phyloP scores from a whole-genome alignment of 2,888 invertebrate genomes.

The Cataglyphis rosenhaueri region DNA sequence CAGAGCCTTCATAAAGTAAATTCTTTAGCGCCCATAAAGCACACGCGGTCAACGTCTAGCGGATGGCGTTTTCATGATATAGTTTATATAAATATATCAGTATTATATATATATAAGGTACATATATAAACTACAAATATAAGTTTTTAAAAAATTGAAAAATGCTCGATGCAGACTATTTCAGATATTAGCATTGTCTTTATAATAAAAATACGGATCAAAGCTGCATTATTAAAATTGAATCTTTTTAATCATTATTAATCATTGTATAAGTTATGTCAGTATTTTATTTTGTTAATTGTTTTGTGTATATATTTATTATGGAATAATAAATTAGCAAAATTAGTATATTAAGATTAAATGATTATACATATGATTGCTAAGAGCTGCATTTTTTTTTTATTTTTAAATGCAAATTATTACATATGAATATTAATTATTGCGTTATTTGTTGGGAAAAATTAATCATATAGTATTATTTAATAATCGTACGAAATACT shows the following conservation, averaged over 20 bases:
- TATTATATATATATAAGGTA: background rate
- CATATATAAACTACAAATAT: background rate
- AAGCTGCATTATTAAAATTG: background rate
- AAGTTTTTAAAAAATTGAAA: background rate
- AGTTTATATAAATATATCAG: conserved; percentile 41
- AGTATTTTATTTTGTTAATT: background rate
- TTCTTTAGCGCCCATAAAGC: conserved; percentile 67
- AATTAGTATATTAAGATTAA: background rate
- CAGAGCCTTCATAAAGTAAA: conserved; percentile 46
- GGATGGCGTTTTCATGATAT: conserved; percentile 25
- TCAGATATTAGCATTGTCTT: background rate
- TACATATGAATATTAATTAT: background rate
- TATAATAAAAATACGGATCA: background rate
- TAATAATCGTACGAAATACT: background rate
- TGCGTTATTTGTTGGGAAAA: background rate
- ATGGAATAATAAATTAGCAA: background rate
- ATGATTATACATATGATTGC: background rate
- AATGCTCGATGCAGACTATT: background rate
- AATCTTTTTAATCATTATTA: background rate
- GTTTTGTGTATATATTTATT: background rate
- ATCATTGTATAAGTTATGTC: background rate
- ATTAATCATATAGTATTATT: background rate
- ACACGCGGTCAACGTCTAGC: conserved; percentile 62
- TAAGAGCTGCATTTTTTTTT: background rate
- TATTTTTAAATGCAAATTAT: background rate